These are phyloP conservation scores for Phocoena phocoena DNA, from an alignment of 2,113 vertebrate species.

Conservation along the genomic window DNA sequence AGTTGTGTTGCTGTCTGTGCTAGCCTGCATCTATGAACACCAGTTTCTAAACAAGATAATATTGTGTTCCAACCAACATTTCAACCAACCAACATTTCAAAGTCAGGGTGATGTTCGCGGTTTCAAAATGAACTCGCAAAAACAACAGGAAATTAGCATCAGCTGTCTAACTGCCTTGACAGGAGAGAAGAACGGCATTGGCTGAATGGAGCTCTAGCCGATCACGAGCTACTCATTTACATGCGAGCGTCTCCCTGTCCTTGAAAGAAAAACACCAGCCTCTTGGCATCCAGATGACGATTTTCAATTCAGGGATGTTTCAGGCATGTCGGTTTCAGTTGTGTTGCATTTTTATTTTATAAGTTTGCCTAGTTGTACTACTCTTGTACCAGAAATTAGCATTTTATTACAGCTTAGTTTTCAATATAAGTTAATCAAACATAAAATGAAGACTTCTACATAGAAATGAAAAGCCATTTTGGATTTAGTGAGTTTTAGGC, in stretches of 20 bases:
- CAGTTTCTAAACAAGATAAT: neutral
- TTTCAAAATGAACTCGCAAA: neutral
- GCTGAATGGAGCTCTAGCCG: neutral
- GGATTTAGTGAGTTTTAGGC: neutral
- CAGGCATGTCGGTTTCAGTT: neutral
- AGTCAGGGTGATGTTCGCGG: neutral
- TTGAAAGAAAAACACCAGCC: neutral
- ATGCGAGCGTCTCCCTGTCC: neutral
- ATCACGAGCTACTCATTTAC: neutral
- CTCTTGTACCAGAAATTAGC: conserved; percentile 4
- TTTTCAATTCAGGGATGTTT: neutral
- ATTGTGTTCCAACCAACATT: neutral
- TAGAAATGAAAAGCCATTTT: neutral
- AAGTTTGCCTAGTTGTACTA: neutral
- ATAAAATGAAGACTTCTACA: neutral
- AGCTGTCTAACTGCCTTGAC: neutral
- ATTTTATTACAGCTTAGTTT: conserved; percentile 22
- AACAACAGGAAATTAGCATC: neutral
- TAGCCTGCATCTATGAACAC: neutral
- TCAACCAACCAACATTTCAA: neutral
- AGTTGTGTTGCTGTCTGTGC: neutral
- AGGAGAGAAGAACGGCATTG: neutral
- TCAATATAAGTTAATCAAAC: neutral
- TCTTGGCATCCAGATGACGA: fast-evolving
- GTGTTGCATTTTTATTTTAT: neutral